Evolutionary conservation across 2,888 invertebrate species (phyloP).

Genomic region (Protodeltote pygarga): DNA sequence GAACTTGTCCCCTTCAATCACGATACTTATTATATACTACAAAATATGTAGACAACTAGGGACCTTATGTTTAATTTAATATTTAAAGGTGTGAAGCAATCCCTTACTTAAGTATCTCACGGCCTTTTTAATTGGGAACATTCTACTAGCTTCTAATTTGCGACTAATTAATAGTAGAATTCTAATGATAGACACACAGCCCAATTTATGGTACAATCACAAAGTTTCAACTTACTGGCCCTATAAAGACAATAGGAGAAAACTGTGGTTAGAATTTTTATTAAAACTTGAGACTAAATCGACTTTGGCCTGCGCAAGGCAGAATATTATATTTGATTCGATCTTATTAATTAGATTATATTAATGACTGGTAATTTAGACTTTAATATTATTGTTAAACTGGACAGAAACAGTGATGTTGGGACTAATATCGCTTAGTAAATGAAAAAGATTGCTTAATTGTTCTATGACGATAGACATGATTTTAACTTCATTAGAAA

Average conservation of each 20-base stretch:
- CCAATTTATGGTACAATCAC: constrained; percentile 62
- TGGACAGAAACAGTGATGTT: no score
- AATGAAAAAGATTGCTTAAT: no score
- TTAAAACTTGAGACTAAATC: neutral
- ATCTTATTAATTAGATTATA: no score
- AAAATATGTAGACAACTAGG: constrained; percentile 6
- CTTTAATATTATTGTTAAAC: no score
- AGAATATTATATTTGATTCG: no score
- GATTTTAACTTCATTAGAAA: no score
- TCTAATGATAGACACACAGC: constrained; percentile 62
- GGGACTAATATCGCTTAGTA: no score
- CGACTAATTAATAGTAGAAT: constrained; percentile 43
- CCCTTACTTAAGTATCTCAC: constrained; percentile 46
- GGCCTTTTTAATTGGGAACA: constrained; percentile 34
- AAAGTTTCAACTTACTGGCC: constrained; percentile 38
- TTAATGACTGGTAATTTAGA: no score
- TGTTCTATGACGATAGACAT: no score
- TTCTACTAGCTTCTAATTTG: constrained; percentile 32
- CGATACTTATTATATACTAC: constrained; percentile 13
- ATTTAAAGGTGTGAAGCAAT: constrained; percentile 11
- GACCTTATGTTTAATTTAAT: constrained; percentile 20
- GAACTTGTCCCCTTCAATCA: constrained; percentile 31
- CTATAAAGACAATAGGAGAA: constrained; percentile 3
- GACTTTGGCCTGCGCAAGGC: constrained; percentile 1
- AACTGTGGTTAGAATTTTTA: constrained; percentile 4